Base-by-base conservation (phyloP, 2,113 vertebrate species). In the Poecilia latipinna region DNA sequence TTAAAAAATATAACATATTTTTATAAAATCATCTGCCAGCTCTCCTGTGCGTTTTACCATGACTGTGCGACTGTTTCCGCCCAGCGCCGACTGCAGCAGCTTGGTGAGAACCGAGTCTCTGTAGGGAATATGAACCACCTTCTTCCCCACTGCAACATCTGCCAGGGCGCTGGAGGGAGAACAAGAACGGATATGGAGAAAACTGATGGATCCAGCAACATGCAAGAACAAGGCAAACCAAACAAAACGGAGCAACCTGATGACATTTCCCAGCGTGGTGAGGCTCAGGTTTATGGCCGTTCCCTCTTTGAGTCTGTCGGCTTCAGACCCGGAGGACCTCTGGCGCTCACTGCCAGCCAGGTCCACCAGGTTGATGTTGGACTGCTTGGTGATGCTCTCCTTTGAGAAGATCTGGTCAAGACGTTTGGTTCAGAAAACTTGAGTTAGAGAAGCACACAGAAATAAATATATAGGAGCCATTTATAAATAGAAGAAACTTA, bases 341-440 rank as follows among this genome's bases (percentile, higher is more conserved):
- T 97, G 96, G 19, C 96, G 94, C 86, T 96, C 96, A 28, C 96
- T 97, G 81, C 96, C 96, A 0, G 96, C 96, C 86, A 97, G 79
- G 83, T 97, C 96, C 86, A 96, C 96, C 88, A 97, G 72, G 78
- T 96, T 95, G 77, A 97, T 93, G 82, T 93, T 95, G 78, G 96
- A 96, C 77, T 96, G 94, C 65, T 96, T 97, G 5, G 95, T 97
- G 91, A 95, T 93, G 78, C 90, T 94, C 82, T 94, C 94, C 82
- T 95, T 95, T 7, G 92, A 93, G 71, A 96, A 96, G 62, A 97
- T 94, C 96, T 97, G 75, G 82, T 62, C 76, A 42, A 15, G 70
- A 75, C 31, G 44, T 62, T 19, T 4, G 6, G 42, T 19, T 28
- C 10, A 37, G 19, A 54, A 54, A 10, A 48, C 44, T 5, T 17